phyloP scores from a whole-genome alignment of 2,113 vertebrate genomes.

The Lampris incognitus region DNA sequence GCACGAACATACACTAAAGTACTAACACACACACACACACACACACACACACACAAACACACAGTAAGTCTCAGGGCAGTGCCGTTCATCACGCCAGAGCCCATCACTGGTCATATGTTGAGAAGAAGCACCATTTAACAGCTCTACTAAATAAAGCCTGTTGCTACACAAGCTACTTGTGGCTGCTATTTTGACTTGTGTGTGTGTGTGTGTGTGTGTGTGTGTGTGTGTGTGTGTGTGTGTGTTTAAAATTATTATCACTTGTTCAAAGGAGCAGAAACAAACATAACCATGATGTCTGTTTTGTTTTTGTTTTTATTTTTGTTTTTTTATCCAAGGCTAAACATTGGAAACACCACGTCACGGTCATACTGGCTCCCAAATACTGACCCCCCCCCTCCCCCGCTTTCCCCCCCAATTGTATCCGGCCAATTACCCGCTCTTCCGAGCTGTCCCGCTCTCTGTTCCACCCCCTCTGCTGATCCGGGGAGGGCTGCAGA shows the following conservation, averaged over 20 bases:
- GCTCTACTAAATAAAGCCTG: constrained; percentile 27
- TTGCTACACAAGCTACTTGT: constrained; percentile 48
- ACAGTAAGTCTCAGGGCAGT: constrained; percentile 13
- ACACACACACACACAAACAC: constrained; percentile 4
- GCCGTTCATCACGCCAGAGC: constrained; percentile 46
- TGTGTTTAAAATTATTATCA: too few relatives aligned
- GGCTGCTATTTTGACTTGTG: constrained; percentile 57
- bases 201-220: neutral
- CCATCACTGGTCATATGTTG: constrained; percentile 43
- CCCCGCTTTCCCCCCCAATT: too few relatives aligned
- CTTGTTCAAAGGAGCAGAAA: too few relatives aligned
- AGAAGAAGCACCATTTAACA: constrained; percentile 34
- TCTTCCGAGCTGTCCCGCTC: too few relatives aligned
- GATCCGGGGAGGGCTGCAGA: too few relatives aligned
- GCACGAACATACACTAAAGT: neutral
- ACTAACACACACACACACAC: constrained; percentile 10
- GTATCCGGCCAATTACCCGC: too few relatives aligned
- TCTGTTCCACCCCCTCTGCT: too few relatives aligned
- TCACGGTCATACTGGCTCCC: neutral
- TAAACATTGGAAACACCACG: neutral
- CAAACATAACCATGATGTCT: neutral
- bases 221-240: neutral
- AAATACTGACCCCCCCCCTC: neutral
- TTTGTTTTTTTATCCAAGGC: neutral
- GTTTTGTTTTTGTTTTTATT: too few relatives aligned